Evolutionary conservation across 2,888 invertebrate genomes (phyloP).

Genomic region (Dione juno): DNA sequence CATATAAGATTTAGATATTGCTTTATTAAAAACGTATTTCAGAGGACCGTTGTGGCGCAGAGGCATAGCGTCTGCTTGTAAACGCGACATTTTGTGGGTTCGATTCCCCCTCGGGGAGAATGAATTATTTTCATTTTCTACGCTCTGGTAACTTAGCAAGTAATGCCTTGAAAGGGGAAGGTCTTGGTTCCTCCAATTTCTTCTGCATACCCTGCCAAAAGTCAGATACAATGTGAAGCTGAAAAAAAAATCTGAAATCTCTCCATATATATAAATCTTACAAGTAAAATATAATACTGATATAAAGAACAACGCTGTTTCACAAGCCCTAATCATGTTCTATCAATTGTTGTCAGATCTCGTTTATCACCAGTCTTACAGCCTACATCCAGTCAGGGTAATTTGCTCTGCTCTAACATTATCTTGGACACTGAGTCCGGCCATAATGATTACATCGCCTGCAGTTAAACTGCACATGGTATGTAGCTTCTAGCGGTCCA

Average conservation of each 20-base stretch:
- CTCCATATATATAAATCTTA: not conserved
- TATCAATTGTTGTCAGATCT: not conserved
- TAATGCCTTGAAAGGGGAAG: no score
- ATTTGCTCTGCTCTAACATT: slow-evolving; percentile 6
- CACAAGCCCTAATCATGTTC: not conserved
- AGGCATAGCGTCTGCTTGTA: no score
- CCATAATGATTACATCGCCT: slow-evolving; percentile 14
- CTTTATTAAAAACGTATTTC: no score
- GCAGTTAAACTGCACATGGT: not conserved
- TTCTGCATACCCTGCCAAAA: not conserved
- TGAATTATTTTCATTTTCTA: no score
- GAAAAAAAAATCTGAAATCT: not conserved
- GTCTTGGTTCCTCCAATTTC: not conserved
- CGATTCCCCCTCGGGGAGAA: no score
- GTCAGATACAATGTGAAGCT: not conserved
- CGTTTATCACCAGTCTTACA: slow-evolving; percentile 1
- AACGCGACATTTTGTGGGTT: no score
- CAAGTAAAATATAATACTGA: not conserved
- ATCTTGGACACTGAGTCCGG: slow-evolving; percentile 10
- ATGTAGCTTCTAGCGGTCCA: not conserved
- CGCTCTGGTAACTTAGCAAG: no score
- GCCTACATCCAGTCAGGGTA: slow-evolving; percentile 4
- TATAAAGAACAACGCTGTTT: not conserved
- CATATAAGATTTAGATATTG: not conserved
- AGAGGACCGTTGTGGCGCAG: no score